Conservation (phyloP, 2,888 invertebrate genomes). For the Hololepta plana region DNA sequence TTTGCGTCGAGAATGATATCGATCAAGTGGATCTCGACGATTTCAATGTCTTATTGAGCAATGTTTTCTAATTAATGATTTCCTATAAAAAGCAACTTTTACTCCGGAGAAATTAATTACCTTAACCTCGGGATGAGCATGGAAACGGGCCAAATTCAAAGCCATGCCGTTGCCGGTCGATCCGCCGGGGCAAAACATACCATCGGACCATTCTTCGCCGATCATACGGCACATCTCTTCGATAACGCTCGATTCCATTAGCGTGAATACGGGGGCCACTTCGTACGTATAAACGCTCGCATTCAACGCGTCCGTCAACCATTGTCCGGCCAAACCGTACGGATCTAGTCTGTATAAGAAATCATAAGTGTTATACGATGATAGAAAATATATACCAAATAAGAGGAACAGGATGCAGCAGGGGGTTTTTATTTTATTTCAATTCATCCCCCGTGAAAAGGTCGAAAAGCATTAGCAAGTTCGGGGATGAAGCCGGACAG, state of each 20-base stretch:
- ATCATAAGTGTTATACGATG: neutral
- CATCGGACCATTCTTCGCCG: constrained; percentile 28
- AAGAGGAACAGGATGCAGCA: no score
- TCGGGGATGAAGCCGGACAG: no score
- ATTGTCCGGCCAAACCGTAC: constrained; percentile 32
- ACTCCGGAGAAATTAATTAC: constrained; percentile 19
- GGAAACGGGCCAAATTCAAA: constrained; percentile 33
- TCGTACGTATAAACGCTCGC: constrained; percentile 36
- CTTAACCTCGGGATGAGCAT: constrained; percentile 28
- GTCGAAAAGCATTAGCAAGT: no score
- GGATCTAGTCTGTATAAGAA: constrained; percentile 28
- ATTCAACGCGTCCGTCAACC: constrained; percentile 32
- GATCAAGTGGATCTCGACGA: no score
- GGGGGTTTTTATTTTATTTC: no score
- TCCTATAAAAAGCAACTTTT: no score
- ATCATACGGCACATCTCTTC: constrained; percentile 29
- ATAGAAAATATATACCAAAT: neutral
- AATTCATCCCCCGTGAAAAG: no score
- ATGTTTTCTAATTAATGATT: no score
- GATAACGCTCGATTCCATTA: constrained; percentile 32
- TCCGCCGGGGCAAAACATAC: constrained; percentile 38
- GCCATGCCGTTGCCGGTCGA: constrained; percentile 37
- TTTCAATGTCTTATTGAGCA: no score
- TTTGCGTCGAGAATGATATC: no score
- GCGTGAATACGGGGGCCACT: constrained; percentile 35